Percentiles rank a stretch among this genome's conserved stretches.
These are phyloP conservation scores for Cephalophus harveyi DNA, from an alignment of 2,113 vertebrate genomes.

Conservation along the genomic window DNA sequence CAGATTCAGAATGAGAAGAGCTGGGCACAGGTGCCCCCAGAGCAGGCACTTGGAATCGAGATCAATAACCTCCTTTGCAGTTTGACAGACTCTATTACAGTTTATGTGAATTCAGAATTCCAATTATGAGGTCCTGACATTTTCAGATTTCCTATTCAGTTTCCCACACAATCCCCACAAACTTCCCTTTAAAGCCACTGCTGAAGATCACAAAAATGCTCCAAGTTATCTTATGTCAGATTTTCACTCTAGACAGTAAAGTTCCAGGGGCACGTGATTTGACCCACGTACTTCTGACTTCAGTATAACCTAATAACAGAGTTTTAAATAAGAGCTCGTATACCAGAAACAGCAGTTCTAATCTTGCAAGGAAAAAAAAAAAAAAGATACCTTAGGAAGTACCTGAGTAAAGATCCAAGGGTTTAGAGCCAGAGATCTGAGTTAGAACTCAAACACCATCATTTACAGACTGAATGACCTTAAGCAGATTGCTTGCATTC, in stretches of 20 bases:
- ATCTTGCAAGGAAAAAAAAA: background rate
- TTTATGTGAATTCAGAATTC: slow-evolving; percentile 2
- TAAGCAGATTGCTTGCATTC: background rate
- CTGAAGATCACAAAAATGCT: background rate
- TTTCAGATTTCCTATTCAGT: slow-evolving; percentile 3
- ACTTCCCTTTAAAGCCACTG: background rate
- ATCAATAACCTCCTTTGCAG: background rate
- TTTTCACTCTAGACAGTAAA: background rate
- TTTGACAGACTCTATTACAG: background rate
- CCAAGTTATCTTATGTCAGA: background rate
- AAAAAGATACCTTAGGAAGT: background rate
- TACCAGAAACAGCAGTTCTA: background rate
- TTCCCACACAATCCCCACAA: background rate
- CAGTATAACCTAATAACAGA: background rate
- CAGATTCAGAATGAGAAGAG: background rate
- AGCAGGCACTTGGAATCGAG: background rate
- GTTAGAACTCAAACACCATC: background rate
- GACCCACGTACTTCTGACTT: background rate
- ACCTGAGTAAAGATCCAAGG: background rate
- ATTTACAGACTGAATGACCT: background rate
- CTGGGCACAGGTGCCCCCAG: background rate
- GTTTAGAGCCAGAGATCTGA: background rate
- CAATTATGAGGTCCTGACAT: background rate
- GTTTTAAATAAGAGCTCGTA: background rate
- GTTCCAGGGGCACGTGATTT: background rate